Conservation (phyloP, 2,888 invertebrate species). For the Zygogramma bicolorata region DNA sequence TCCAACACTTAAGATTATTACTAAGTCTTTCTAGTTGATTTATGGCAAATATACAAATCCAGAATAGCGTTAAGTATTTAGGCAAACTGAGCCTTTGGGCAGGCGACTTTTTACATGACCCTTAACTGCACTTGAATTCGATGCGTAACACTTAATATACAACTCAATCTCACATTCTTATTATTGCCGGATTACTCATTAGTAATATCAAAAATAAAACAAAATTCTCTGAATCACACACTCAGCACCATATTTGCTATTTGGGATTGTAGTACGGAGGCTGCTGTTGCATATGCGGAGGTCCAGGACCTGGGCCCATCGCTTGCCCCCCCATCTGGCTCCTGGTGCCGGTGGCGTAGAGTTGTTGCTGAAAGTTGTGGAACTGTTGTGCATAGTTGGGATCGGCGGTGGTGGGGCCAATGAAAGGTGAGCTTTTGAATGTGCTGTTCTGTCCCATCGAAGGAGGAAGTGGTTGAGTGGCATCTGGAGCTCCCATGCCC, state of each 20-base stretch:
- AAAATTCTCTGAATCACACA: constrained; percentile 64
- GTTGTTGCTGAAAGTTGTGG: constrained; percentile 95
- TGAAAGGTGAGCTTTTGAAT: constrained; percentile 84
- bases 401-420: constrained; percentile 87
- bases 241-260: constrained; percentile 65
- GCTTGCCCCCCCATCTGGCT: constrained; percentile 70
- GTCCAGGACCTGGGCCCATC: constrained; percentile 68
- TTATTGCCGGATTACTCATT: constrained; percentile 66
- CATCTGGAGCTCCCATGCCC: constrained; percentile 72
- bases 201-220: constrained; percentile 67
- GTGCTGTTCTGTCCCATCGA: constrained; percentile 81
- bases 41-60: constrained; percentile 67
- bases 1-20: constrained; percentile 59
- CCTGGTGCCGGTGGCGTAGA: constrained; percentile 88
- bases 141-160: constrained; percentile 64
- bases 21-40: constrained; percentile 54
- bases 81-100: constrained; percentile 60
- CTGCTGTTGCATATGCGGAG: constrained; percentile 66
- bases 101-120: constrained; percentile 64
- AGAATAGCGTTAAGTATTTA: constrained; percentile 64
- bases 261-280: constrained; percentile 67
- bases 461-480: constrained; percentile 81
- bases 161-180: constrained; percentile 62
- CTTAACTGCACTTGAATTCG: constrained; percentile 67
- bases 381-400: constrained; percentile 95